These are phyloP conservation scores for Masnerella sp. DNA, from an alignment of 2,888 invertebrate genomes.

Conservation along the genomic window DNA sequence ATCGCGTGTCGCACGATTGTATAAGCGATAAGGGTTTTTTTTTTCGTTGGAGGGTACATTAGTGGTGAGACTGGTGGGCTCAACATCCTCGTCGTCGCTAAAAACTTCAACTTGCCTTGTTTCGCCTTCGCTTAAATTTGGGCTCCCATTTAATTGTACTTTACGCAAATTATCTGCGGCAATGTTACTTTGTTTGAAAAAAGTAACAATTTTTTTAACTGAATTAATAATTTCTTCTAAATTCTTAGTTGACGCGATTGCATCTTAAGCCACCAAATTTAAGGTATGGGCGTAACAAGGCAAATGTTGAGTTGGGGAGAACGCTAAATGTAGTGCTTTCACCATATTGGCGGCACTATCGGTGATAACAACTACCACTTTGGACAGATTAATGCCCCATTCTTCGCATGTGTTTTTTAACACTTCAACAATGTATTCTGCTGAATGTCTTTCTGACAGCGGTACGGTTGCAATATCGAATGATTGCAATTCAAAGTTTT, in stretches of 20 bases:
- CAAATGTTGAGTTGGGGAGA: neutral
- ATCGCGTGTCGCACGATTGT: conserved; percentile 32
- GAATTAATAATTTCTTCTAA: neutral
- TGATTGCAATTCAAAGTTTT: conserved; percentile 18
- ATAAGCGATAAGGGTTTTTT: conserved; percentile 27
- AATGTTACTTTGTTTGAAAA: conserved; percentile 30
- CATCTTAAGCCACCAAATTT: conserved; percentile 1
- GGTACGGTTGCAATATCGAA: conserved; percentile 14
- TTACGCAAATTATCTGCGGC: conserved; percentile 14
- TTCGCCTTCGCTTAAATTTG: no score
- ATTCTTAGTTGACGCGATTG: conserved; percentile 1
- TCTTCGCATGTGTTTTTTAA: neutral
- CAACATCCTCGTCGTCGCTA: neutral
- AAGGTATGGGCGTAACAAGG: conserved; percentile 25
- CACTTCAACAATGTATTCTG: conserved; percentile 5
- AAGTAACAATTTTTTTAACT: conserved; percentile 20
- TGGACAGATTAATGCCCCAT: conserved; percentile 35
- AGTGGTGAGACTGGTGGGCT: no score
- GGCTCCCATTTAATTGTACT: no score
- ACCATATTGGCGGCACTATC: conserved; percentile 37
- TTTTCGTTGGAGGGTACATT: no score
- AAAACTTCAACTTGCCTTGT: no score
- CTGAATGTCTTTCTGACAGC: conserved; percentile 22
- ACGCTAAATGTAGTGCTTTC: neutral
- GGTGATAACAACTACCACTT: conserved; percentile 33